Conservation (phyloP, 2,888 invertebrate genomes). For the Stenotaenia linearis region DNA sequence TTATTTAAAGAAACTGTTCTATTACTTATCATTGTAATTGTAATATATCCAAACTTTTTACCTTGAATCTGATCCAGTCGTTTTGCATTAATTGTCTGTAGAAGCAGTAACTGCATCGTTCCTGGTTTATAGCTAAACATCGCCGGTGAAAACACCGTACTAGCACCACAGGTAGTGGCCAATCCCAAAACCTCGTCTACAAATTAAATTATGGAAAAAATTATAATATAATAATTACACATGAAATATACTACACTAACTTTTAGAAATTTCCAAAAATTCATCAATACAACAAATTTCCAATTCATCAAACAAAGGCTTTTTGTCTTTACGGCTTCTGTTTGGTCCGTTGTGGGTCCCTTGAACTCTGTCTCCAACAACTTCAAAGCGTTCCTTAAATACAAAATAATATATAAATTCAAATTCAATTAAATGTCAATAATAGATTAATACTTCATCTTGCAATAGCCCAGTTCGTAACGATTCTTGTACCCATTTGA, state of each 20-base stretch:
- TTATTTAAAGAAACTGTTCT: too few relatives aligned
- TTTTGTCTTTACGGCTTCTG: not conserved
- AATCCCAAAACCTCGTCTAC: not conserved
- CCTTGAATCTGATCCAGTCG: not conserved
- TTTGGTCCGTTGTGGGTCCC: not conserved
- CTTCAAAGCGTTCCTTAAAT: not conserved
- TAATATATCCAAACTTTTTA: not conserved
- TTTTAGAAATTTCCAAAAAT: not conserved
- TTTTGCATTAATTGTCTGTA: not conserved
- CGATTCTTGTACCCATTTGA: not conserved
- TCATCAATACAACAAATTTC: not conserved
- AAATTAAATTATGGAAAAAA: not conserved
- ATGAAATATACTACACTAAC: not conserved
- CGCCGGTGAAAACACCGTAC: not conserved
- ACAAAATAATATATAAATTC: not conserved
- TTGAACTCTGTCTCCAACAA: not conserved
- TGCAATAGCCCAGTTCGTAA: not conserved
- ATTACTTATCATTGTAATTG: too few relatives aligned
- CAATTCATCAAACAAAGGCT: not conserved
- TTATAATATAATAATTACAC: not conserved
- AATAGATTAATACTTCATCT: not conserved
- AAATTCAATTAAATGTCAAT: not conserved
- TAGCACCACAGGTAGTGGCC: not conserved
- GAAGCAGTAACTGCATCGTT: not conserved
- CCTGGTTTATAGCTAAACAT: not conserved